phyloP scores from a whole-genome alignment of 2,888 invertebrate species.

The Himalopsyche japonica region DNA sequence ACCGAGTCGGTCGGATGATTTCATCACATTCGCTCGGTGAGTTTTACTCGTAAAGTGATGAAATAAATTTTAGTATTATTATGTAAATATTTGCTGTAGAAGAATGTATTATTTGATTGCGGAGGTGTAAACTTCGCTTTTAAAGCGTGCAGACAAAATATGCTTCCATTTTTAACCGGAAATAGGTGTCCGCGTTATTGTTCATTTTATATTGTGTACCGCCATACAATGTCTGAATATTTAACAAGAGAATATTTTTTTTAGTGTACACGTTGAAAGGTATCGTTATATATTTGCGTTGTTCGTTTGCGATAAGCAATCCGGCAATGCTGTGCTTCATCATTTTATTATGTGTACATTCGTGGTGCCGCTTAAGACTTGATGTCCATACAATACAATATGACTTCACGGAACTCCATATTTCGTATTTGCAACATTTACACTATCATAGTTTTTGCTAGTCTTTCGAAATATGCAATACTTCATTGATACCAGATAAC shows the following conservation, averaged over 20 bases:
- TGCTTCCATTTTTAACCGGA: background rate
- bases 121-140: background rate
- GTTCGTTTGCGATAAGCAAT: background rate
- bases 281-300: background rate
- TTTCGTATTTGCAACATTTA: background rate
- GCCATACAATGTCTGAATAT: conserved; percentile 38
- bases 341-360: background rate
- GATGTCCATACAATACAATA: background rate
- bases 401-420: background rate
- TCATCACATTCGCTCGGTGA: background rate
- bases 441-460: background rate
- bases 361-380: background rate
- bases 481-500: too few relatives aligned
- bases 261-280: background rate
- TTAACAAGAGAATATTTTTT: background rate
- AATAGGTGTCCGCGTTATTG: background rate
- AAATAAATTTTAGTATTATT: background rate
- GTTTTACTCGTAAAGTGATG: background rate
- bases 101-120: background rate
- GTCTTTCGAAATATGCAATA: background rate
- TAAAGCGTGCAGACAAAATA: background rate
- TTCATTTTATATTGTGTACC: conserved; percentile 39
- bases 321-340: background rate
- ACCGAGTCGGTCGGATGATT: too few relatives aligned
- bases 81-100: background rate